Base-by-base conservation (phyloP, 1,140 invertebrate genomes). In the Drosophila sproati region DNA sequence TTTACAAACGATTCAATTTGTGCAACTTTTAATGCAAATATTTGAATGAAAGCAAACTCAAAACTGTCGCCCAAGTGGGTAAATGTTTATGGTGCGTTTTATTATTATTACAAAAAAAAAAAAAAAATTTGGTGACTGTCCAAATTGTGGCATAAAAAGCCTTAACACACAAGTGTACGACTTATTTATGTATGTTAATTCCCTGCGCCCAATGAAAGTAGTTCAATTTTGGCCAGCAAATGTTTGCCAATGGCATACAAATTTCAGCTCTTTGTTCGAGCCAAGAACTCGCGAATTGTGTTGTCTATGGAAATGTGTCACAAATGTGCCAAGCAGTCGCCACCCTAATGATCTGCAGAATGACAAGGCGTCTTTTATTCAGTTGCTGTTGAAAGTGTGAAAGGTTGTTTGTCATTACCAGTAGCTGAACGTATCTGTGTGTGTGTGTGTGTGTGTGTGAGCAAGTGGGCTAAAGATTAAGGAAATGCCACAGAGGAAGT, bases 191-290 rank as follows among this genome's bases (percentile, higher is more conserved):
- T 86, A 78, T 86, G 80, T 87, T 81, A 81, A 79, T 79, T 55
- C 76, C 29, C 34, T 39, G n/a, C 41, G 10, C 45, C 56, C 56
- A 72, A 87, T 73, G 79, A 87, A 87, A 87, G 83, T 88, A 89
- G 83, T 88, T 83, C 83, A 88, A 72, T 77, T 87, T 74, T 61
- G 73, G 62, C 48, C 52, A 70, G 59, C 63, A 85, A 85, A 71
- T 82, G 73, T 71, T 77, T 85, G 74, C 75, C 72, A 70, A 48
- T 82, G 83, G 82, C 82, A 87, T 88, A 87, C 82, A 87, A 87
- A 87, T 82, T 69, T 57, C 7, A 45, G 57, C 37, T 64, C 73
- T 77, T 71, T 73, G 64, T 76, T 55, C 32, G 4, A 10, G 32
- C 4, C 59, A 67, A 86, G 82, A 83, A 83, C 80, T 77, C 64